These are phyloP conservation scores for Trachemys scripta DNA, from an alignment of 2,113 vertebrate genomes.

Conservation along the genomic window DNA sequence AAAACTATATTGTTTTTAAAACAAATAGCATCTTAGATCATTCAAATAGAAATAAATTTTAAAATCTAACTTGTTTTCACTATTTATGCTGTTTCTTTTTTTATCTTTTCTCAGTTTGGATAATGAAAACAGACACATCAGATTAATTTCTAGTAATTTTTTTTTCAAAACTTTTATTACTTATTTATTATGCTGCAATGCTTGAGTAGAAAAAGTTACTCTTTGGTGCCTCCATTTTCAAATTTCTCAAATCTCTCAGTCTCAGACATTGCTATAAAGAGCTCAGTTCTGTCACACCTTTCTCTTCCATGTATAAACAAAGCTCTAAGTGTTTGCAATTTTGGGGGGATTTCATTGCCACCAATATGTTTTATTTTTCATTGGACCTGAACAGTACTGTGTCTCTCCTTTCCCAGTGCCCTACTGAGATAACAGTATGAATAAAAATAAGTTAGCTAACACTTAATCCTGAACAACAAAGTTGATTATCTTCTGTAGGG, in stretches of 20 bases:
- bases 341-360: not conserved
- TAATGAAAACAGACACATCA: not conserved
- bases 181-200: not conserved
- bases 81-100: not conserved
- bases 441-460: not conserved
- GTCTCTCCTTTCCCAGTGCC: not conserved
- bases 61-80: not conserved
- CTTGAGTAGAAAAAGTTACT: not conserved
- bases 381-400: not conserved
- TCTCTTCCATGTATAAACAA: not conserved
- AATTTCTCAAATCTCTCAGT: not conserved
- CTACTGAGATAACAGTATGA: not conserved
- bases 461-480: not conserved
- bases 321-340: not conserved
- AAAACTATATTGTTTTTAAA: slow-evolving; percentile 5
- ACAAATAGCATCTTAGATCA: not conserved
- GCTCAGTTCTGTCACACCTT: not conserved
- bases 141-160: not conserved
- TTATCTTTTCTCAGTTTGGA: not conserved
- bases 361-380: not conserved
- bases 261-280: not conserved
- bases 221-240: not conserved
- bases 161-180: not conserved
- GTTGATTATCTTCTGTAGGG: not conserved
- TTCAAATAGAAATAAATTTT: not conserved